These are phyloP conservation scores for Podarcis raffonei DNA, from an alignment of 2,113 vertebrate genomes.

Conservation along the genomic window DNA sequence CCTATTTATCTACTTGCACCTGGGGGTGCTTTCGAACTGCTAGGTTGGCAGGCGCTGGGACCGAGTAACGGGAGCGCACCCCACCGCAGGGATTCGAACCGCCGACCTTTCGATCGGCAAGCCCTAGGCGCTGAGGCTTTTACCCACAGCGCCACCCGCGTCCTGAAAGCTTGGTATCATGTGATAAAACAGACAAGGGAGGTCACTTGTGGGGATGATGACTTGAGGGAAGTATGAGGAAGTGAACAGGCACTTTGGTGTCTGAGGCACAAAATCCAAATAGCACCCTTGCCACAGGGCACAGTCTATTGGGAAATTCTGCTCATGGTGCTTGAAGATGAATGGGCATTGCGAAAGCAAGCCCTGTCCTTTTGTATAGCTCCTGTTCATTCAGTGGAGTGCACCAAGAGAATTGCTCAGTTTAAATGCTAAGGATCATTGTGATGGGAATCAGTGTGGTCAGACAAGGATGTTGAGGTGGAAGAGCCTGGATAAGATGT, in stretches of 20 bases:
- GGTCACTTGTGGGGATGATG: not conserved
- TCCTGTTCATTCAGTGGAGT: not conserved
- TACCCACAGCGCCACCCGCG: too few species aligned
- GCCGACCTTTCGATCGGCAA: too few species aligned
- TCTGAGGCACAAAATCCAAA: not conserved
- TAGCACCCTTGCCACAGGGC: not conserved
- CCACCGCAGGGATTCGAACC: too few species aligned
- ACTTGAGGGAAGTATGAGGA: not conserved
- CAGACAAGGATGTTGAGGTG: not conserved
- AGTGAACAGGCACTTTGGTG: not conserved
- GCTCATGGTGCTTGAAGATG: not conserved
- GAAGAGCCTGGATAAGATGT: not conserved
- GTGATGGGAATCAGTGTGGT: not conserved
- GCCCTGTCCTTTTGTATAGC: not conserved
- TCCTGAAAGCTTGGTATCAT: not conserved
- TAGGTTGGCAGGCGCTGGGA: too few species aligned
- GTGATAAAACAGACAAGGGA: not conserved
- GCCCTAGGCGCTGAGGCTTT: too few species aligned
- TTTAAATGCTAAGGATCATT: constrained; percentile 10
- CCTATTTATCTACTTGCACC: too few species aligned
- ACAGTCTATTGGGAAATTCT: not conserved
- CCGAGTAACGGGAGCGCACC: too few species aligned
- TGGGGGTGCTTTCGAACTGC: too few species aligned
- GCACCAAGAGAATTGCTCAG: not conserved
- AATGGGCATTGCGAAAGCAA: not conserved